These are phyloP conservation scores for Lydus trimaculatus DNA, from an alignment of 2,888 invertebrate genomes.

Conservation along the genomic window DNA sequence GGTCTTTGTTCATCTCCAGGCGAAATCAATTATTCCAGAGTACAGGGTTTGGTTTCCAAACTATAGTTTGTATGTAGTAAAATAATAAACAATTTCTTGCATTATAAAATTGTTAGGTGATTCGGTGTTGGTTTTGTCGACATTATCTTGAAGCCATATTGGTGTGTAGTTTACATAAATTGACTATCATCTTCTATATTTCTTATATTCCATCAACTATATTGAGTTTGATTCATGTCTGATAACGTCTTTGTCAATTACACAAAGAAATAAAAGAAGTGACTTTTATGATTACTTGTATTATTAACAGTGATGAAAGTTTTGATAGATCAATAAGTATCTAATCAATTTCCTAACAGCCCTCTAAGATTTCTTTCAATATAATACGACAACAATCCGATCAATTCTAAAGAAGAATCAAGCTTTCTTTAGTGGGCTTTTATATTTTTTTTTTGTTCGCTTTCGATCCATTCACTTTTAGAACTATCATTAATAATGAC, in stretches of 20 bases:
- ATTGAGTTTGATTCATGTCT: too few species aligned
- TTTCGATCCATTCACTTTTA: slow-evolving; percentile 28
- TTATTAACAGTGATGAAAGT: slow-evolving; percentile 22
- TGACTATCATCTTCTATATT: too few species aligned
- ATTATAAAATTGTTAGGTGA: neutral
- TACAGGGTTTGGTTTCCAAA: neutral
- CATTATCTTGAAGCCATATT: too few species aligned
- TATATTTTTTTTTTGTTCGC: neutral
- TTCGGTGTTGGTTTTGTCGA: neutral
- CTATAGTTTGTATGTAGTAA: neutral
- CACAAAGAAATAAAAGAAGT: slow-evolving; percentile 10
- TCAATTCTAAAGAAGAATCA: slow-evolving; percentile 24
- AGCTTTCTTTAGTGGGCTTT: slow-evolving; percentile 20
- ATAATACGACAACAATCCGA: slow-evolving; percentile 26
- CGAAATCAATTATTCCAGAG: neutral
- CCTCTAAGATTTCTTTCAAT: slow-evolving; percentile 17
- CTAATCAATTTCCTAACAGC: slow-evolving; percentile 28
- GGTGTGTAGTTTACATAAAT: too few species aligned
- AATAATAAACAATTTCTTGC: neutral
- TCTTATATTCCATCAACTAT: too few species aligned
- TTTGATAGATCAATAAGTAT: slow-evolving; percentile 32
- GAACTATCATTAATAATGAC: slow-evolving; percentile 31
- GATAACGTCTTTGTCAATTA: too few species aligned
- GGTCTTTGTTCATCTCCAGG: neutral
- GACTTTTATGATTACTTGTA: slow-evolving; percentile 8